phyloP scores from a whole-genome alignment of 1,140 invertebrate species.

The Scaptodrosophila lebanonensis region DNA sequence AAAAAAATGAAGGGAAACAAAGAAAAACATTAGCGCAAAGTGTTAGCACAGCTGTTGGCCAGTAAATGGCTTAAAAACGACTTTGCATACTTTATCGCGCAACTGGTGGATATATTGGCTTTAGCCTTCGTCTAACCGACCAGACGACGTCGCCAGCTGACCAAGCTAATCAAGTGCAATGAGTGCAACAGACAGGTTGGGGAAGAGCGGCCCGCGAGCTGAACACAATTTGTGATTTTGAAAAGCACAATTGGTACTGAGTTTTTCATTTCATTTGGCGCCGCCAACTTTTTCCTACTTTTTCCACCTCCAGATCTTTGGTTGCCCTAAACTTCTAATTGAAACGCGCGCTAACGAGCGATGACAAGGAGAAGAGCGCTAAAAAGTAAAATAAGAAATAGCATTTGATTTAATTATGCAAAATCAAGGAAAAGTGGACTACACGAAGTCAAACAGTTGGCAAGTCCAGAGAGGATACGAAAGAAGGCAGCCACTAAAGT shows the following conservation, averaged over 20 bases:
- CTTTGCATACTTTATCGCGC: constrained; percentile 18
- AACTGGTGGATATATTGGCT: constrained; percentile 49
- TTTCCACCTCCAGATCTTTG: constrained; percentile 20
- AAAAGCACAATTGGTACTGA: too few relatives aligned
- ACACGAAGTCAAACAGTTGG: too few relatives aligned
- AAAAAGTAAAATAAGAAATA: constrained; percentile 41
- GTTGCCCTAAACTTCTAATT: constrained; percentile 49
- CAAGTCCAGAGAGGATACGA: too few relatives aligned
- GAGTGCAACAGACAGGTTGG: constrained; percentile 17
- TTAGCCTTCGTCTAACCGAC: too few relatives aligned
- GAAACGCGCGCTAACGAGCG: not conserved
- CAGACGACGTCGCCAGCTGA: constrained; percentile 33
- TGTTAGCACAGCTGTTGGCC: constrained; percentile 45
- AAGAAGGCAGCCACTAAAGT: too few relatives aligned
- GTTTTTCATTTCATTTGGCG: too few relatives aligned
- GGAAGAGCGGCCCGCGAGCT: not conserved
- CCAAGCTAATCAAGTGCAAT: constrained; percentile 58
- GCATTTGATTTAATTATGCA: constrained; percentile 63
- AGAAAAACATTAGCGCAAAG: constrained; percentile 44
- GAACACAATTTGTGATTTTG: too few relatives aligned
- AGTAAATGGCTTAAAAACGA: constrained; percentile 16
- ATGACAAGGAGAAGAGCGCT: too few relatives aligned
- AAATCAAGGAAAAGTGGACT: constrained; percentile 6
- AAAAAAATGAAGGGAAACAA: constrained; percentile 2
- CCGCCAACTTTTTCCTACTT: constrained; percentile 6